Percentiles rank a stretch among this genome's conserved stretches.
Evolutionary conservation across 2,888 invertebrate species (phyloP).

Genomic region (Pristionchus japonicus): DNA sequence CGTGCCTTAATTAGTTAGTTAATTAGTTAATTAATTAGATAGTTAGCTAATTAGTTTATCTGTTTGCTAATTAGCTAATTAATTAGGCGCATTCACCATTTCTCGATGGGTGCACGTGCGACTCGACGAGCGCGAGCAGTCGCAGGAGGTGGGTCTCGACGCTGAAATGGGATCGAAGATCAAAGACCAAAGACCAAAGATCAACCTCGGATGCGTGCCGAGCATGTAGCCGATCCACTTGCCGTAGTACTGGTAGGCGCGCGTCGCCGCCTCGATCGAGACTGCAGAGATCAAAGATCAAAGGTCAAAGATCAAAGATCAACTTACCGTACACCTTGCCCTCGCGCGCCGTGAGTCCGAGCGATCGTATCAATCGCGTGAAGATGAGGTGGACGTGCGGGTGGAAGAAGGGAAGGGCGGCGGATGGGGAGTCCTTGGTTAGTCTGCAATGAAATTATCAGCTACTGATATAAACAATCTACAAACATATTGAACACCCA

Average conservation of each 20-base stretch:
- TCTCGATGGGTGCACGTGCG: constrained; percentile 56
- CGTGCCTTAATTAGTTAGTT: background rate
- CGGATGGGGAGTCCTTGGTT: constrained; percentile 26
- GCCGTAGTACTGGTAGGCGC: constrained; percentile 25
- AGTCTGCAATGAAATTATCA: background rate
- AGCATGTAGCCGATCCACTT: constrained; percentile 42
- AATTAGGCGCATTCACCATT: constrained; percentile 47
- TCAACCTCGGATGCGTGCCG: constrained; percentile 33
- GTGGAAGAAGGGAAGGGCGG: constrained; percentile 41
- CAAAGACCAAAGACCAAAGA: background rate
- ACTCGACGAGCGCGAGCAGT: constrained; percentile 55
- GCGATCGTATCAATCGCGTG: constrained; percentile 54
- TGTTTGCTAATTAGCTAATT: background rate
- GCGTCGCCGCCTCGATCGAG: background rate
- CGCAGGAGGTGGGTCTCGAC: constrained; percentile 53
- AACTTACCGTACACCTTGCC: constrained; percentile 54
- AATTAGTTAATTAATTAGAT: background rate
- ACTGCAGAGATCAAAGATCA: constrained; percentile 36
- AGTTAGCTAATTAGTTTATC: background rate
- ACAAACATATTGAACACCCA: too few species aligned
- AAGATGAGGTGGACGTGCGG: constrained; percentile 47
- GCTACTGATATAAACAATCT: too few species aligned
- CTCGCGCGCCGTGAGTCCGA: constrained; percentile 53
- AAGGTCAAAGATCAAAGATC: background rate
- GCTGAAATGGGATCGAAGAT: constrained; percentile 45